Evolutionary conservation across 2,797 vertebrate species (phyloP), one percentile per base, ranked within the genome.

Genomic region (Hozukius guyotensis): DNA sequence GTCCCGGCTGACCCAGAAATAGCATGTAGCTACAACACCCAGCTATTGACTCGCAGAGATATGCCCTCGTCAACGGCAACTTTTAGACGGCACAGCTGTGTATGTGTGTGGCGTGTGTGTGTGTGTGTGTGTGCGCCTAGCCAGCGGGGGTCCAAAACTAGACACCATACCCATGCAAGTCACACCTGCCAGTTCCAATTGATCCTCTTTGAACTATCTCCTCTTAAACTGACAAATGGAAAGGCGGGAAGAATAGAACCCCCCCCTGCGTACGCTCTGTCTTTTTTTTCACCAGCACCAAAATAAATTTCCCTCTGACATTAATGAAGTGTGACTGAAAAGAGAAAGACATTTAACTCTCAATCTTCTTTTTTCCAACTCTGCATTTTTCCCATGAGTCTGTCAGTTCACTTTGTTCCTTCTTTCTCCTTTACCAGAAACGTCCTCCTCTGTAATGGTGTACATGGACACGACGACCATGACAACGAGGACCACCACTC

Each of bases 401-500:
- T 5, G 0, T 69, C 16, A 6, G 18, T 13, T 89, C 9, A 67
- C 34, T 77, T 66, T 59, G 25, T 34, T 76, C 10, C 46, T 14
- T 63, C 16, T 61, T 10, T 56, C 18, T 18, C 4, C 2, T 65
- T 29, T 3, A 87, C 80, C 94, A 98, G 97, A 97, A 90, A 96
- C 97, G 0, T 97, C 98, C 0, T 96, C 97, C 0, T 97, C 97
- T 3, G 90, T 96, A 0, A 91, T 97, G 80, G 95, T 97, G 18
- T 94, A 93, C 87, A 90, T 94, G 3, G 97, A 97, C 72, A 96
- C 97, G 0, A 92, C 97, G 0, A 92, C 89, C 22, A 81, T 87
- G 0, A 93, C 94, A 6, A 83, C 85, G 0, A 92, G 92, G 72
- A 94, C 92, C 62, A 94, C 94, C 20, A 84, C 92, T 10, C 92